Percentiles rank a stretch among this genome's conserved stretches.
Conservation (phyloP, 2,888 invertebrate species). For the Tetheella fluctuosa region DNA sequence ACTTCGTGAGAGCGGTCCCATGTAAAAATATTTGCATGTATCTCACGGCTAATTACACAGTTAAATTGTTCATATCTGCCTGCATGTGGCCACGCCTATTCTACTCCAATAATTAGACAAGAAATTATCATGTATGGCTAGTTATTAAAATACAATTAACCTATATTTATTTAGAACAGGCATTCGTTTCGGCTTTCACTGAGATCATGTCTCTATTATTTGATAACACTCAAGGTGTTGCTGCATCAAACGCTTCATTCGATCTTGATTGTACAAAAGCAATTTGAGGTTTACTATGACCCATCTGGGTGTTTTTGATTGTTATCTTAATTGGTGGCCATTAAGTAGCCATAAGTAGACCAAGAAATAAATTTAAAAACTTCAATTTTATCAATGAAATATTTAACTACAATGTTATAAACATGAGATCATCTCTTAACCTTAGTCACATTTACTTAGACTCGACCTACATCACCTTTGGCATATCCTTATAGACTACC, state of each 20-base stretch:
- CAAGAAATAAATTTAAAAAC: not conserved
- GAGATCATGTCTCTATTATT: not conserved
- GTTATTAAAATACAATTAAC: constrained; percentile 13
- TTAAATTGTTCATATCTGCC: constrained; percentile 32
- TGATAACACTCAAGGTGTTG: not conserved
- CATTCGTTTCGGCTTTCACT: not conserved
- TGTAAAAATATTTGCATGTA: constrained; percentile 18
- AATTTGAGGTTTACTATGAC: not conserved
- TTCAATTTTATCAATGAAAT: too few relatives aligned
- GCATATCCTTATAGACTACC: not conserved
- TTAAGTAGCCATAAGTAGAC: not conserved
- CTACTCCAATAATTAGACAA: constrained; percentile 37
- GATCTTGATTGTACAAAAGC: not conserved
- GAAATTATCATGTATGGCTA: constrained; percentile 21
- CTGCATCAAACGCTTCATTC: not conserved
- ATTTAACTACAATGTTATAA: not conserved
- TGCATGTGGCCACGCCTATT: constrained; percentile 32
- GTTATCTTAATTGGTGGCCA: not conserved
- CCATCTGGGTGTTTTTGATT: not conserved
- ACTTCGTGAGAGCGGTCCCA: constrained; percentile 3
- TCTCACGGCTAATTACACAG: constrained; percentile 48
- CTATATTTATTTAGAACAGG: constrained; percentile 4
- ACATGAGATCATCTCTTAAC: constrained; percentile 3
- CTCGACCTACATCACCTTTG: not conserved
- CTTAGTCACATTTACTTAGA: not conserved